Evolutionary conservation across 1,140 invertebrate species (phyloP), one percentile per base, ranked within the genome.

Genomic region (Gyrodactylus bullatarudis): DNA sequence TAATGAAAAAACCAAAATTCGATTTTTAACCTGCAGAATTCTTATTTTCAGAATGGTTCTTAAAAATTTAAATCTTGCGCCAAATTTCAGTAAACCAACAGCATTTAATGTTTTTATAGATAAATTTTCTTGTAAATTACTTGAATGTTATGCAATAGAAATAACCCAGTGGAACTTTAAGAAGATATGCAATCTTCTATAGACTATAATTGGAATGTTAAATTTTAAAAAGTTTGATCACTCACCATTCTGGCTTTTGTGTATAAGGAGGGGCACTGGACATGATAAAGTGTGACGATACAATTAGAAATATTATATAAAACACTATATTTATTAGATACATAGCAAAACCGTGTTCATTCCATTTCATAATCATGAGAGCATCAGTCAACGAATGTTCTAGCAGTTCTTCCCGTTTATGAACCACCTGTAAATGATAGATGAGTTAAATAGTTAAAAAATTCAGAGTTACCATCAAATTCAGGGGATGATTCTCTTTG

Each of bases 401-500:
- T 16, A 73, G 72, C 8, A 73, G 72, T 16, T 34, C 26, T 20
- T 68, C 72, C n/a, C 72, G 72, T 23, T 73, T 73, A 54, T 54
- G n/a, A 16, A 16, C n/a, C 8, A 54, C 34, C 34, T 54, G n/a
- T n/a, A n/a, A n/a, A n/a, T 54, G 34, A 54, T 8, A 54, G 34
- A 54, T 54, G 34, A 16, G n/a, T 54, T 54, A 54, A 54, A n/a
- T n/a, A 54, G 8, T 16, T 16, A 16, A 54, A 54, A 54, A 54
- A n/a, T n/a, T 54, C 8, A n/a, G 34, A 54, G 77, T 77, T 76
- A 83, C 83, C 83, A 84, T 84, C 71, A 84, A 77, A 77, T 79
- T 81, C 25, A 84, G 76, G 23, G 83, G 83, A 77, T 84, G 83
- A 75, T 84, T 84, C 26, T 78, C 78, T 76, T 83, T 83, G 24